Evolutionary conservation across 2,113 vertebrate genomes (phyloP).

Genomic region (Pontoporia blainvillei): DNA sequence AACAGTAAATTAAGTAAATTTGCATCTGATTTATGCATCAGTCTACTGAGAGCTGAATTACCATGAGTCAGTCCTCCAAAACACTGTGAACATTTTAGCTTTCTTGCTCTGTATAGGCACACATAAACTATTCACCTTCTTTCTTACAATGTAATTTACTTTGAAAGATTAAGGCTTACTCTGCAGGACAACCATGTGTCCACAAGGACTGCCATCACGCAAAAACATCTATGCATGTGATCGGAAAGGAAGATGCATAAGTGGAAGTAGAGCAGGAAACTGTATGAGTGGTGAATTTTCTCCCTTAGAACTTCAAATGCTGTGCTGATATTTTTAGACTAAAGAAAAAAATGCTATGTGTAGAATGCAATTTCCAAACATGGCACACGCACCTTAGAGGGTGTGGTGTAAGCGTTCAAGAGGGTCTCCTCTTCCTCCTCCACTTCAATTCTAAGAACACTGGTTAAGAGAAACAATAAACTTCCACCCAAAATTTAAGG

Average conservation of each 20-base stretch:
- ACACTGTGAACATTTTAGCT: not conserved
- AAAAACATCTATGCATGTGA: not conserved
- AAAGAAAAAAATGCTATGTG: not conserved
- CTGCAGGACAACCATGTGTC: not conserved
- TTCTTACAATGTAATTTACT: not conserved
- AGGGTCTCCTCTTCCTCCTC: constrained; percentile 90
- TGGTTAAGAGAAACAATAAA: constrained; percentile 40
- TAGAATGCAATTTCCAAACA: not conserved
- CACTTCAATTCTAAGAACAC: constrained; percentile 82
- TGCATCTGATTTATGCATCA: not conserved
- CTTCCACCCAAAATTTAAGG: not conserved
- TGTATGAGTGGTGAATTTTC: not conserved
- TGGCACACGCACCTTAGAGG: constrained; percentile 83
- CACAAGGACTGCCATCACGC: not conserved
- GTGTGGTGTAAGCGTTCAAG: constrained; percentile 89
- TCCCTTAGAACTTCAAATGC: not conserved
- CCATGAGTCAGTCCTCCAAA: not conserved
- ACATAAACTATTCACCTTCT: not conserved
- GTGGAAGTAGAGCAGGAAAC: not conserved
- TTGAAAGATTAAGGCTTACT: not conserved
- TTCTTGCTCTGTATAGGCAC: not conserved
- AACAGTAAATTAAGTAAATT: not conserved
- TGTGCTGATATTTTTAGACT: not conserved
- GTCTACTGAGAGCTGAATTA: not conserved
- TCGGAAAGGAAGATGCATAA: not conserved